These are phyloP conservation scores for Trisateles emortualis DNA, from an alignment of 2,888 invertebrate genomes.

Conservation along the genomic window DNA sequence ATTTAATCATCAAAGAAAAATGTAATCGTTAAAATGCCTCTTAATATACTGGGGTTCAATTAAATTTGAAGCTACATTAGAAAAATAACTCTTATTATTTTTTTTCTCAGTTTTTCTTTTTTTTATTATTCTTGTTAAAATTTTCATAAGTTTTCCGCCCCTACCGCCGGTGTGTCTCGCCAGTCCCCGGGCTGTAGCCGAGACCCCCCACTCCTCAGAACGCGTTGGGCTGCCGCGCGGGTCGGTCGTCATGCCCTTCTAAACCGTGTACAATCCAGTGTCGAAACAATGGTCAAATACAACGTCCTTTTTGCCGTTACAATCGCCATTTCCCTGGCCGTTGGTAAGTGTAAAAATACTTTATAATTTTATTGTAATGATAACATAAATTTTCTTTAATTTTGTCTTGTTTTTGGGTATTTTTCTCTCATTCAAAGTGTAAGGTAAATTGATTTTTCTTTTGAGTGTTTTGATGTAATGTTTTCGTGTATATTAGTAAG, in stretches of 20 bases:
- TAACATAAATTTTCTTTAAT: background rate
- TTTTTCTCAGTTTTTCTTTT: no score
- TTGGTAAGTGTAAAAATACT: conserved; percentile 64
- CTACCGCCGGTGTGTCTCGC: conserved; percentile 26
- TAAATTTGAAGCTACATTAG: no score
- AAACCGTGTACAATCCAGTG: conserved; percentile 29
- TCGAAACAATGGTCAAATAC: conserved; percentile 68
- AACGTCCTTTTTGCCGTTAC: conserved; percentile 64
- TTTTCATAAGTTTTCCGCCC: conserved; percentile 20
- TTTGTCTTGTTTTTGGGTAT: background rate
- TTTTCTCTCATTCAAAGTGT: background rate
- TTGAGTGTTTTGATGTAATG: background rate
- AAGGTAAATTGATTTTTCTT: conserved; percentile 8
- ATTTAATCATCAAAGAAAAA: no score
- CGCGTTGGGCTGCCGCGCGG: conserved; percentile 52
- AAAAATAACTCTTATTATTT: no score
- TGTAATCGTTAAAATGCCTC: no score
- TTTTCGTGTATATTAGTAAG: background rate
- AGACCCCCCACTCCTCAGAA: conserved; percentile 41
- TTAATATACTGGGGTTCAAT: no score
- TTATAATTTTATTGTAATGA: background rate
- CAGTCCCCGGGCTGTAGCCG: conserved; percentile 38
- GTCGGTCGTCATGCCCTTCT: conserved; percentile 46
- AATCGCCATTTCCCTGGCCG: conserved; percentile 65
- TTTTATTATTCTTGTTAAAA: background rate